Evolutionary conservation across 2,888 invertebrate genomes (phyloP), one percentile per base, ranked within the genome.

Genomic region (Ethmia dodecea): DNA sequence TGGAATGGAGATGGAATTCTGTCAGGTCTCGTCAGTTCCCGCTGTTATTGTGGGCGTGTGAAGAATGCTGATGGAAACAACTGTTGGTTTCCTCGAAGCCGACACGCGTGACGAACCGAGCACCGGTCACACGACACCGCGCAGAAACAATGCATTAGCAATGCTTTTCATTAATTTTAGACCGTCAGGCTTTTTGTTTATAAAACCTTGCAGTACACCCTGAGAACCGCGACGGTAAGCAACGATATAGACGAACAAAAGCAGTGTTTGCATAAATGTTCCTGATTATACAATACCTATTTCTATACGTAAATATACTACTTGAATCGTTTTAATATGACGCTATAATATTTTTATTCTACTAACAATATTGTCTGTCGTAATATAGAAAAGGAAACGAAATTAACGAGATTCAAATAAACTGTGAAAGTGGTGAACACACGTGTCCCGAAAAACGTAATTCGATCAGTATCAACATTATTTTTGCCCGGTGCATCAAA

Each of bases 41-140:
- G 49, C 43, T 60, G 63, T 60, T 60, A 61, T 62, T 60, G 65
- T 51, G 57, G 60, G 61, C 74, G 72, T 72, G 78, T 67, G 61
- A 72, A 70, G 77, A 78, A 80, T 80, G 71, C 64, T 62, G 66
- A 75, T 75, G 67, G 70, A 67, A 76, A 75, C 76, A 77, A 74
- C 78, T 75, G 80, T 76, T 79, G 68, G 70, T 77, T 83, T 79
- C 76, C 72, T 66, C 66, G 78, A 77, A 80, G 59, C 51, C 63
- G 58, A 62, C 63, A 67, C 69, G 78, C 80, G 75, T 76, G 76
- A 75, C 77, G 67, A 69, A 64, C 63, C 51, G 49, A 60, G 62
- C 66, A 73, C 73, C 71, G 74, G 76, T 76, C 70, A 73, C 71
- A 69, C 69, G 74, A 77, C 64, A 68, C 69, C 69, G 70, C 68